Evolutionary conservation across 1,140 invertebrate genomes (phyloP), one percentile per base, ranked within the genome.

Genomic region (Yoshiicerus persimilis): DNA sequence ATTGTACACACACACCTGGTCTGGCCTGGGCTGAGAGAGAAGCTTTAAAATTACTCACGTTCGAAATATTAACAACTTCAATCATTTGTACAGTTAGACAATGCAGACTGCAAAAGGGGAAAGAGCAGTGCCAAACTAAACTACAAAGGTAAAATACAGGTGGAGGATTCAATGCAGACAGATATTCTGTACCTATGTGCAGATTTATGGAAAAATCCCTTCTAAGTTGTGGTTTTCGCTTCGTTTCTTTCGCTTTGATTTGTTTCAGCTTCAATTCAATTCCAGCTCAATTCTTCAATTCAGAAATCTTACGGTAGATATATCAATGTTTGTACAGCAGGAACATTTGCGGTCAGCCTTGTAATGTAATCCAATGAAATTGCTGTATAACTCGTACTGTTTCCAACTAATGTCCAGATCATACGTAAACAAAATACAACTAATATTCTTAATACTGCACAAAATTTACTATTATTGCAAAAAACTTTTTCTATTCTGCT

Each of bases 11-110:
- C 62, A 83, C 77, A 83, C 38, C 30, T 23, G n/a, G n/a, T n/a
- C 38, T 25, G 9, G 11, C 23, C 27, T 70, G 64, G 64, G 11
- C 27, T 70, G 27, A 23, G 27, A 70, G 64, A 83, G 38, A 75
- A 75, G 23, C 23, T n/a, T 39, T 83, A 39, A 83, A 83, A 83
- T 83, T 83, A 83, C 77, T 83, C 77, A 83, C 77, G 77, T 36
- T 38, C 32, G 38, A 83, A 83, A 83, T 83, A 83, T 83, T 83
- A 83, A 38, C 38, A 83, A 83, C 77, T 83, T 39, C 77, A 83
- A 83, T 83, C 77, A 83, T 83, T 38, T 83, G 77, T 83, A 83
- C 77, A 83, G 77, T 83, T 83, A 83, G 34, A 83, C 32, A 38
- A 36, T 83, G 77, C 20, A 83, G 38, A 25, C 16, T 23, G 77